Evolutionary conservation across 2,888 invertebrate genomes (phyloP), one percentile per base, ranked within the genome.

Genomic region (Lomographa bimaculata): DNA sequence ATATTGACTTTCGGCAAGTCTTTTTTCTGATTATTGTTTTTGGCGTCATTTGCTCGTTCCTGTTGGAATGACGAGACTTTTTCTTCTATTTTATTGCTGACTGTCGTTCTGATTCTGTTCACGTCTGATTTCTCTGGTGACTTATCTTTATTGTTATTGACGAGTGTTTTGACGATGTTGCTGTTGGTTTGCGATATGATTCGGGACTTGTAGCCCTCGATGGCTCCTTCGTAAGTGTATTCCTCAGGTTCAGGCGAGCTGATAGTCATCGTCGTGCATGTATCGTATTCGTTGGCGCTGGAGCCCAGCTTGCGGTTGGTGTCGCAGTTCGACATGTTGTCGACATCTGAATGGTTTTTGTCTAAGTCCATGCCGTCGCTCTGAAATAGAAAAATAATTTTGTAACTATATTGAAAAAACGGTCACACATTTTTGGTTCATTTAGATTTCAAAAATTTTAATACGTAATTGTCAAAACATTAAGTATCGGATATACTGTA

Each of bases 211-310:
- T 96, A 96, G 57, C 95, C 94, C 69, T 96, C 94, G 58, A 96
- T 96, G 59, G 96, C 96, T 59, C 95, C 94, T 78, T 96, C 96
- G 74, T 96, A 96, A 0, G 96, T 96, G 77, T 96, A 96, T 73
- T 96, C 95, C 63, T 94, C 92, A 16, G 92, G 92, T 75, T 93
- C 93, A 1, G 93, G 92, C 24, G 94, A 92, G 69, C 92, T 93
- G 54, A 91, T 91, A 23, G 92, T 92, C 54, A 91, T 92, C 36
- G 92, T 93, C 59, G 92, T 93, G 54, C 91, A 92, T 18, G 93
- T 92, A 64, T 93, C 93, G 81, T 93, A 93, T 75, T 91, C 92
- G 67, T 89, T 90, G 50, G 87, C 84, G 53, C 89, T 90, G 40
- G 89, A 89, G 59, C 85, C 87, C 26, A 84, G 68, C 60, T 78